Base-by-base conservation (phyloP, 1,140 invertebrate genomes). In the Hylaeus volcanicus region DNA sequence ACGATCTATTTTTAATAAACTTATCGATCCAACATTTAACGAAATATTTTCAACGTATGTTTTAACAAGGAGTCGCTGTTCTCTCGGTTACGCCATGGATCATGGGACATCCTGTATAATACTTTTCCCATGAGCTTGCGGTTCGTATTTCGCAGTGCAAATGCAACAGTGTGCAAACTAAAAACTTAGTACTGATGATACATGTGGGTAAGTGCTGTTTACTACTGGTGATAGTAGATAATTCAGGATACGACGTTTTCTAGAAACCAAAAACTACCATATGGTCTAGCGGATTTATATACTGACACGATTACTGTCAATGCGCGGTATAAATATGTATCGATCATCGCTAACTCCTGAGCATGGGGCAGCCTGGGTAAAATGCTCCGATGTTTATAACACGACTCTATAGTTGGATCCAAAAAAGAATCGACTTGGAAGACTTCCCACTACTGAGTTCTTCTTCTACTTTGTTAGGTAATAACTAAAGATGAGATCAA, bases 211-310 rank as follows among this genome's bases (percentile, higher is more conserved):
- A 14, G 74, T 61, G 74, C 66, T 77, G 56, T 45, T 37, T 41
- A n/a, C 75, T 74, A 73, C 74, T 56, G 45, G 45, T 79, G 68
- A 79, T 58, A 51, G 56, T 60, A 43, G 11, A 41, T 73, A 72
- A 61, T 60, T 76, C 41, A 76, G 60, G 60, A 43, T 63, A 83
- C 51, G 70, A 58, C 55, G 26, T 43, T 55, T 68, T 53, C 77
- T 84, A 85, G 68, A 79, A 84, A 81, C 55, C 11, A 61, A 72
- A 45, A 68, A 51, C 26, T 55, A 74, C 41, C 75, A n/a, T 70
- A 73, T 51, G 48, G 64, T 37, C 79, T 77, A 84, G 51, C 73
- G 55, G 65, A 53, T 60, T 64, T 74, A 70, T 73, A 81, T 43
- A 81, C 71, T 48, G 83, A 73, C 39, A 41, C 56, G 63, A 81